Evolutionary conservation across 2,888 invertebrate genomes (phyloP).

Genomic region (Lepidonotus clava): DNA sequence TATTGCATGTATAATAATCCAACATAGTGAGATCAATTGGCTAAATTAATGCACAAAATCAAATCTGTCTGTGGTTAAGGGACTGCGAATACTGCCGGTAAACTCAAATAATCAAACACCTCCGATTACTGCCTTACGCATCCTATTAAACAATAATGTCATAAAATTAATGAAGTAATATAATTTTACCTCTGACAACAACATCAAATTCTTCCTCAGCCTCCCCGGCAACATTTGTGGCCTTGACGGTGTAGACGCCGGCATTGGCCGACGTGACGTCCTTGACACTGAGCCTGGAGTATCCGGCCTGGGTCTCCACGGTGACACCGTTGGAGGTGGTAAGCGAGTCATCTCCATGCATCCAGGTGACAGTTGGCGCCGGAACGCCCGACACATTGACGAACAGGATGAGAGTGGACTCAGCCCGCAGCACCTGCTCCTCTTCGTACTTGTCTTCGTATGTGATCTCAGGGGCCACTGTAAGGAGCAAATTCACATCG

Average conservation of each 20-base stretch:
- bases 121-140: no score
- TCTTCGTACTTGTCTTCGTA: constrained; percentile 61
- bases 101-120: no score
- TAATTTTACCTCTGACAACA: constrained; percentile 53
- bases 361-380: constrained; percentile 64
- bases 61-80: no score
- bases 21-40: no score
- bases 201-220: constrained; percentile 55
- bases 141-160: no score
- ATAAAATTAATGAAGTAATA: no score
- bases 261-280: constrained; percentile 74
- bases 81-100: no score
- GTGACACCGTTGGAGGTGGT: constrained; percentile 13
- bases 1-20: no score
- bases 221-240: constrained; percentile 61
- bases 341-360: constrained; percentile 54
- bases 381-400: constrained; percentile 63
- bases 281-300: constrained; percentile 65
- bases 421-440: constrained; percentile 57
- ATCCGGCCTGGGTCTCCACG: constrained; percentile 58
- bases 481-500: background rate
- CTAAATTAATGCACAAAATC: no score
- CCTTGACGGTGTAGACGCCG: constrained; percentile 58
- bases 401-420: constrained; percentile 58
- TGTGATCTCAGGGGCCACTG: constrained; percentile 59